Conservation (phyloP, 2,888 invertebrate genomes). For the Venustoraphidia nigricollis region DNA sequence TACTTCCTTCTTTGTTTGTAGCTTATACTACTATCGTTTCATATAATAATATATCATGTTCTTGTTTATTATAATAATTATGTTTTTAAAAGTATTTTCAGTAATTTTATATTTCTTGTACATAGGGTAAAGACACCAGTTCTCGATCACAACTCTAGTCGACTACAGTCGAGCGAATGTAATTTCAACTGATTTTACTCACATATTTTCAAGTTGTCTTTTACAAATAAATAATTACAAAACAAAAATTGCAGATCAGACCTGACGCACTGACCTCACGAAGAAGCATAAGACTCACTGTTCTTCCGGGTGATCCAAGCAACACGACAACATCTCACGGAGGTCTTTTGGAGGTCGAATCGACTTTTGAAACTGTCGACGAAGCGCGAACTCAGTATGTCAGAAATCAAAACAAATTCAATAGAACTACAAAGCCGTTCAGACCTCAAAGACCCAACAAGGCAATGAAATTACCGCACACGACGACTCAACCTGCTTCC, state of each 20-base stretch:
- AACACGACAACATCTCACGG: constrained; percentile 57
- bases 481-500: constrained; percentile 22
- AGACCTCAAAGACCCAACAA: not conserved
- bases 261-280: constrained; percentile 18
- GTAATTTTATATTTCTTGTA: too few relatives aligned
- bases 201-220: not conserved
- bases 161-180: too few relatives aligned
- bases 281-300: constrained; percentile 39
- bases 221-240: not conserved
- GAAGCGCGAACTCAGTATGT: constrained; percentile 34
- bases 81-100: too few relatives aligned
- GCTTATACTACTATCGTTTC: too few relatives aligned
- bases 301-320: constrained; percentile 50
- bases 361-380: constrained; percentile 53
- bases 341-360: constrained; percentile 58
- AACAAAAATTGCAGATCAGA: constrained; percentile 3
- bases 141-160: not conserved
- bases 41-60: too few relatives aligned
- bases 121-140: too few relatives aligned
- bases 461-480: not conserved
- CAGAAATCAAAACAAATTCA: constrained; percentile 18
- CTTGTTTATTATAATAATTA: too few relatives aligned
- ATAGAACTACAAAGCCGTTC: constrained; percentile 11
- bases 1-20: too few relatives aligned
- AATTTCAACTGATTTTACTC: too few relatives aligned